Conservation (phyloP, 2,888 invertebrate genomes). For the Autographa gamma region DNA sequence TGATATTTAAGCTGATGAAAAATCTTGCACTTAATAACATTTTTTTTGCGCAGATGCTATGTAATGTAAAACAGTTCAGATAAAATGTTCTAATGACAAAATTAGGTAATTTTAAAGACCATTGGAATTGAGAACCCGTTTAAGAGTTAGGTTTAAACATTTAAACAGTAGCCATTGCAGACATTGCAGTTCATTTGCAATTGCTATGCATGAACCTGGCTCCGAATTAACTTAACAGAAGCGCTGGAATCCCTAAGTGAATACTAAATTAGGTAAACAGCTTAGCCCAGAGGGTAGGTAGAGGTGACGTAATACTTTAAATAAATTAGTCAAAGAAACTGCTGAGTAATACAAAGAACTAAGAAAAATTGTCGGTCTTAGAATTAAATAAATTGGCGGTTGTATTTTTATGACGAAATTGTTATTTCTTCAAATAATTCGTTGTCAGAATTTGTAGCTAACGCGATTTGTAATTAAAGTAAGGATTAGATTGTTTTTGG, state of each 20-base stretch:
- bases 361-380: not conserved
- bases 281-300: constrained; percentile 9
- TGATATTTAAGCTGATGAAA: no score
- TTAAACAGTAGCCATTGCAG: not conserved
- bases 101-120: not conserved
- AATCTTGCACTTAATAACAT: no score
- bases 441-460: no score
- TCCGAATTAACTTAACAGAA: constrained; percentile 20
- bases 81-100: no score
- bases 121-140: not conserved
- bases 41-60: no score
- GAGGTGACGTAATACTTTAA: not conserved
- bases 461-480: no score
- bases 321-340: constrained; percentile 5
- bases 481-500: no score
- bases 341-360: not conserved
- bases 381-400: not conserved
- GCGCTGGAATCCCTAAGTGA: constrained; percentile 13
- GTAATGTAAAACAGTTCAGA: no score
- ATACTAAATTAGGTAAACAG: constrained; percentile 37
- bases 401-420: no score
- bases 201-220: constrained; percentile 16
- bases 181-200: constrained; percentile 8
- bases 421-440: no score
- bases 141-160: no score